phyloP scores from a whole-genome alignment of 1,140 invertebrate genomes.

The Pinna nobilis region DNA sequence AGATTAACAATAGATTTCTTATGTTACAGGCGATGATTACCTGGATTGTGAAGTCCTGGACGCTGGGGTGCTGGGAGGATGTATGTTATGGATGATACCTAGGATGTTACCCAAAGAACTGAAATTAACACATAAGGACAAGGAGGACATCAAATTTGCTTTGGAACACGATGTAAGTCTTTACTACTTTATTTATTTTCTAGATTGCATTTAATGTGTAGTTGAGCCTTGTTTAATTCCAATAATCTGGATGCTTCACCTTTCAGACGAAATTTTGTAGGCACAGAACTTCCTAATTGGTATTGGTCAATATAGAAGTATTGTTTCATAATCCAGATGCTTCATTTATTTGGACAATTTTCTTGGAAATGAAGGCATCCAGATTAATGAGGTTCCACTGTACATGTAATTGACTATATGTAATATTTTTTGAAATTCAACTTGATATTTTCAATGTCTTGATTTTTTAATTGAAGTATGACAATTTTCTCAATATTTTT shows the following conservation, averaged over 20 bases:
- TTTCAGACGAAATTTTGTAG: too few relatives aligned
- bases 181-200: neutral
- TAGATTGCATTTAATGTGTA: neutral
- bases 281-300: neutral
- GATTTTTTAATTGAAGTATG: too few relatives aligned
- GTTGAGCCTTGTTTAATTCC: neutral
- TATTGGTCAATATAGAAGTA: too few relatives aligned
- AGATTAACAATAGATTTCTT: constrained; percentile 22
- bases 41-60: constrained; percentile 93
- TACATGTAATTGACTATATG: neutral
- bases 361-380: too few relatives aligned
- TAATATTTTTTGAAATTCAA: neutral
- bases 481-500: too few relatives aligned
- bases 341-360: too few relatives aligned
- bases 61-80: constrained; percentile 94
- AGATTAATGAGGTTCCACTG: too few relatives aligned
- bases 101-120: constrained; percentile 97
- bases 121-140: constrained; percentile 98
- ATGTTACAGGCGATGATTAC: constrained; percentile 60
- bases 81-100: constrained; percentile 97
- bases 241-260: neutral
- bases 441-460: too few relatives aligned
- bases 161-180: constrained; percentile 86
- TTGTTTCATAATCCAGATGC: too few relatives aligned
- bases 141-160: constrained; percentile 94